These are phyloP conservation scores for Pegea sp. DNA, from an alignment of 23 tunicate genomes.

Conservation along the genomic window DNA sequence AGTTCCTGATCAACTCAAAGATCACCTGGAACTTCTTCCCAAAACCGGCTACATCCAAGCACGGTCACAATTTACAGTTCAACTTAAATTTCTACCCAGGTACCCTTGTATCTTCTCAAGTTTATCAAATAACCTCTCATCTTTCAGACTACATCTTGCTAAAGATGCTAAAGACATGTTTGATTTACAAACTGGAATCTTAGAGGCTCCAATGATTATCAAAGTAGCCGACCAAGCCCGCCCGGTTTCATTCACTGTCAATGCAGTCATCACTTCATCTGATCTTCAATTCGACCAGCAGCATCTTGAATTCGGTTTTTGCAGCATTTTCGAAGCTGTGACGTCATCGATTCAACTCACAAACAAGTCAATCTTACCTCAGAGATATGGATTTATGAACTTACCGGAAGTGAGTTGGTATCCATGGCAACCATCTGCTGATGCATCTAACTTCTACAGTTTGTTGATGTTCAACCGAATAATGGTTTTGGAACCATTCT, in stretches of 20 bases:
- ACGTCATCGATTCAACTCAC: slow-evolving; percentile 31
- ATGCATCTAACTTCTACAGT: too few species aligned
- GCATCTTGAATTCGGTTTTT: slow-evolving; percentile 48
- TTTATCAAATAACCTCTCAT: background rate
- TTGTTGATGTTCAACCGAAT: slow-evolving; percentile 83
- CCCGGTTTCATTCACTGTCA: slow-evolving; percentile 65
- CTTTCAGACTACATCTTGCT: slow-evolving; percentile 27
- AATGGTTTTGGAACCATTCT: slow-evolving; percentile 83
- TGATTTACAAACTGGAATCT: slow-evolving; percentile 56
- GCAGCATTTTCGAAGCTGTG: slow-evolving; percentile 69
- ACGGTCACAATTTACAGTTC: slow-evolving; percentile 64
- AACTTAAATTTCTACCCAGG: slow-evolving; percentile 87
- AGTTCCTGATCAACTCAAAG: slow-evolving; percentile 67
- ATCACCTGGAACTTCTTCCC: slow-evolving; percentile 73
- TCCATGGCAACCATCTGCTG: too few species aligned
- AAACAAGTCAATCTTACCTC: slow-evolving; percentile 72
- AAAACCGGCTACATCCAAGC: slow-evolving; percentile 91
- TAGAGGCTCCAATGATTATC: slow-evolving; percentile 68
- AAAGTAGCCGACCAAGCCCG: slow-evolving; percentile 78
- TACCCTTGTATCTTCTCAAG: background rate
- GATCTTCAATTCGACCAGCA: slow-evolving; percentile 47
- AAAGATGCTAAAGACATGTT: slow-evolving; percentile 63
- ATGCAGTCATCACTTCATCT: slow-evolving; percentile 64
- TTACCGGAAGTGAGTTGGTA: slow-evolving; percentile 72
- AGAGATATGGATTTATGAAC: slow-evolving; percentile 55